phyloP scores from a whole-genome alignment of 2,113 vertebrate genomes.

The Theristicus caerulescens region DNA sequence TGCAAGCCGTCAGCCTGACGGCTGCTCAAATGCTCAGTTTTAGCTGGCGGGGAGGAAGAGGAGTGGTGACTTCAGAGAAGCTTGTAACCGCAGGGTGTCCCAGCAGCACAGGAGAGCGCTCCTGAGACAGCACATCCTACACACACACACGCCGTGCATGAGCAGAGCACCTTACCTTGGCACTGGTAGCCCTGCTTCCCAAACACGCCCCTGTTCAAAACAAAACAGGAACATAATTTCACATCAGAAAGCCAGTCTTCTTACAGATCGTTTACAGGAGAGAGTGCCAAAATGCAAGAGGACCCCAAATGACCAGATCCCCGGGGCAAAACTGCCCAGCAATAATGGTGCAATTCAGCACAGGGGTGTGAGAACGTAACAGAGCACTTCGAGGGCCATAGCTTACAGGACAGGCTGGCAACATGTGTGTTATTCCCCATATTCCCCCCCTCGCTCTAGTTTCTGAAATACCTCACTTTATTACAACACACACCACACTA shows the following conservation, averaged over 20 bases:
- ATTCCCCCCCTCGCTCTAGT: not conserved
- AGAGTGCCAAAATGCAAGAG: not conserved
- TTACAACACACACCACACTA: slow-evolving; percentile 2
- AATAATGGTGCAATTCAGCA: not conserved
- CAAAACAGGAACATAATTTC: not conserved
- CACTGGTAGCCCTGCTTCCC: slow-evolving; percentile 98
- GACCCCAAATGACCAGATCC: not conserved
- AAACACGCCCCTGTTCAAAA: slow-evolving; percentile 90
- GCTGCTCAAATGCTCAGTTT: not conserved
- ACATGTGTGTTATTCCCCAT: not conserved
- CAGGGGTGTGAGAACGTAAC: not conserved
- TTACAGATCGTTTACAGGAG: not conserved
- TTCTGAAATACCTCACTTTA: slow-evolving; percentile 6
- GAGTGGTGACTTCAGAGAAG: not conserved
- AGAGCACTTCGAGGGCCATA: not conserved
- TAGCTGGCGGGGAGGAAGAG: not conserved
- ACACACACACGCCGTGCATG: rapidly evolving
- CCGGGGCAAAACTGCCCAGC: not conserved
- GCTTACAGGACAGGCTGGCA: not conserved
- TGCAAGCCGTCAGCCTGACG: not conserved
- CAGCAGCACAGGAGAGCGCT: not conserved
- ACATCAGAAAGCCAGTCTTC: not conserved
- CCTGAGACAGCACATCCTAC: not conserved
- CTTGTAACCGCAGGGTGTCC: not conserved
- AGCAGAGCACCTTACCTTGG: slow-evolving; percentile 82